Conservation (phyloP, 2,113 vertebrate species). For the Lophochroa leadbeateri region DNA sequence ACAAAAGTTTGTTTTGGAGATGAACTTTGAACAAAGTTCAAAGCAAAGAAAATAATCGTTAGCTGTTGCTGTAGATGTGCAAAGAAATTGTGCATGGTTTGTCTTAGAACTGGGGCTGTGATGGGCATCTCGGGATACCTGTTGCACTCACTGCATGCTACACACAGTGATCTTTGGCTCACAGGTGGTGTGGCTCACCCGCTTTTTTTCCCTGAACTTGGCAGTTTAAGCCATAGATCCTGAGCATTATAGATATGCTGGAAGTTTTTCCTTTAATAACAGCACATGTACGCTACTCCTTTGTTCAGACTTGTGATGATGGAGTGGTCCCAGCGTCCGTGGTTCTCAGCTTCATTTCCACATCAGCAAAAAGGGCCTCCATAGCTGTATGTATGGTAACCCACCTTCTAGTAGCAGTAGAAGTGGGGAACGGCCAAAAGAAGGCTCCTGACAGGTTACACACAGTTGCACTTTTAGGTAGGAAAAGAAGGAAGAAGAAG, state of each 20-base stretch:
- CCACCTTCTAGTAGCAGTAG: neutral
- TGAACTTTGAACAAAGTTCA: constrained; percentile 56
- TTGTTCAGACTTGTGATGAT: neutral
- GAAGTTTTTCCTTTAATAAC: neutral
- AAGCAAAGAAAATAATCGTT: constrained; percentile 38
- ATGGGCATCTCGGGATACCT: rapidly evolving
- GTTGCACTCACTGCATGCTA: rapidly evolving
- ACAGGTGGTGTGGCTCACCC: neutral
- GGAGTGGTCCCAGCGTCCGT: neutral
- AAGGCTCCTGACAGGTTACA: no score
- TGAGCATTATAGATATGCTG: neutral
- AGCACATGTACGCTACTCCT: rapidly evolving
- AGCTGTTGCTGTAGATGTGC: neutral
- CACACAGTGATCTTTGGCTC: neutral
- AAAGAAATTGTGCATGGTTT: neutral
- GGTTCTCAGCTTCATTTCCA: neutral
- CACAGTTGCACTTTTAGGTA: no score
- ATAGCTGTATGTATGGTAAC: neutral
- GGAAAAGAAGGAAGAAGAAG: no score
- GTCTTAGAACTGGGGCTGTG: neutral
- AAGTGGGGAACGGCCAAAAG: no score
- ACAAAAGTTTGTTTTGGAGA: constrained; percentile 45
- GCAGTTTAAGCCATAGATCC: neutral
- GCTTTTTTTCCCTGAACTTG: neutral
- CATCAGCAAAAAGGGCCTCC: neutral